A percentile compares a stretch with the other conserved stretches of the same genome.
Conservation (phyloP, 1,140 invertebrate species). For the Trichonephila clavata region DNA sequence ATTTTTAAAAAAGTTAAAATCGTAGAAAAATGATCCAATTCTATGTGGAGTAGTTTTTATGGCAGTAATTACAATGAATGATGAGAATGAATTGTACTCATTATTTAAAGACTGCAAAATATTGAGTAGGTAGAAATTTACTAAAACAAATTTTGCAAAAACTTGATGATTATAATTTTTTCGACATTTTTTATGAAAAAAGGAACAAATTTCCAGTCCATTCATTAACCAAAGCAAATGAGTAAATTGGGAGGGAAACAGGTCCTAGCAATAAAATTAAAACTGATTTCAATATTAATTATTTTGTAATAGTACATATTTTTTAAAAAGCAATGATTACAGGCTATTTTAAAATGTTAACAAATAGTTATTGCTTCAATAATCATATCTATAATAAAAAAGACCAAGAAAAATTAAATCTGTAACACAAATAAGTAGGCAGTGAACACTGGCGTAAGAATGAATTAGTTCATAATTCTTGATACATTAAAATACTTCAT, state of each 20-base stretch:
- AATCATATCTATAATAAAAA: not conserved
- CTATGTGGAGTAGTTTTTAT: not conserved
- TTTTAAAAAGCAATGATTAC: too few relatives aligned
- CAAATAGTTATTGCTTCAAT: not conserved
- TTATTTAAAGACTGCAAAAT: not conserved
- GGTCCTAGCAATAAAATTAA: not conserved
- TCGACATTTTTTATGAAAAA: too few relatives aligned
- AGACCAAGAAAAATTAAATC: not conserved
- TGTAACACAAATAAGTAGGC: slow-evolving; percentile 4
- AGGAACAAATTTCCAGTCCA: not conserved
- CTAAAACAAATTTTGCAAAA: too few relatives aligned
- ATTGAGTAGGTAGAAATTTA: too few relatives aligned
- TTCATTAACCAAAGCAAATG: not conserved
- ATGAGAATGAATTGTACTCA: slow-evolving; percentile 57
- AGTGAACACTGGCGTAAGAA: not conserved
- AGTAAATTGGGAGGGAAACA: not conserved
- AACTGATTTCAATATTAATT: not conserved
- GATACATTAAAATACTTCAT: not conserved
- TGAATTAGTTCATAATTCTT: slow-evolving; percentile 10
- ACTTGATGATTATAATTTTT: too few relatives aligned
- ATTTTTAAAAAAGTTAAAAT: slow-evolving; percentile 41
- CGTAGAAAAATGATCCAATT: slow-evolving; percentile 35
- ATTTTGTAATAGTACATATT: too few relatives aligned
- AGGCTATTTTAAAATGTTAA: not conserved
- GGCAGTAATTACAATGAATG: slow-evolving; percentile 44